These are phyloP conservation scores for Leuciscus waleckii DNA, from an alignment of 2,797 vertebrate species.

Conservation along the genomic window DNA sequence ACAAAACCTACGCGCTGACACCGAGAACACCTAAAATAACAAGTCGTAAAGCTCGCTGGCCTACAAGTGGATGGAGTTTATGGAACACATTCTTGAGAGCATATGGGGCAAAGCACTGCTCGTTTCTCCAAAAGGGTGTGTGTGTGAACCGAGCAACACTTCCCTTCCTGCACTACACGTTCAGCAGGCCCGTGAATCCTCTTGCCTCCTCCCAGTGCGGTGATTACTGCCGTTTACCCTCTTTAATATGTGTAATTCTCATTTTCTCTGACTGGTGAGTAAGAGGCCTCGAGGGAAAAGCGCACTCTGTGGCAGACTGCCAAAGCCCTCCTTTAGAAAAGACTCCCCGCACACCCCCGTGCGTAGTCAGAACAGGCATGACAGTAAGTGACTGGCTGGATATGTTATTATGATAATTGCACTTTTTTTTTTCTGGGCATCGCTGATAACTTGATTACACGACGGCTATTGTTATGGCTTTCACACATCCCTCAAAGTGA, in stretches of 20 bases:
- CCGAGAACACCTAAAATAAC: conserved; percentile 39
- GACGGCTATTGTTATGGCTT: conserved; percentile 66
- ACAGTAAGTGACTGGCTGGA: conserved; percentile 74
- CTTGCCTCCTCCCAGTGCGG: conserved; percentile 75
- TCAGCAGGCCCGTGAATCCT: conserved; percentile 75
- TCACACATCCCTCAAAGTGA: conserved; percentile 58
- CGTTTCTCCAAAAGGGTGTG: conserved; percentile 16
- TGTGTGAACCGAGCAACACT: conserved; percentile 24
- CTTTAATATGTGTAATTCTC: conserved; percentile 87
- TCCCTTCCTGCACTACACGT: conserved; percentile 38
- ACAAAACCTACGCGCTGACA: neutral
- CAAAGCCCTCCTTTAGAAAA: conserved; percentile 76
- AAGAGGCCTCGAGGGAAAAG: conserved; percentile 78
- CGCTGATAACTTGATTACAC: conserved; percentile 71
- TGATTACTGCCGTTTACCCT: conserved; percentile 85
- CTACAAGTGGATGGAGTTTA: conserved; percentile 39
- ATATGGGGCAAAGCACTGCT: conserved; percentile 13
- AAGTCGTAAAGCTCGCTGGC: conserved; percentile 2
- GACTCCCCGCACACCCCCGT: conserved; percentile 62
- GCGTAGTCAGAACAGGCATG: conserved; percentile 67
- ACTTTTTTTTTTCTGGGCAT: conserved; percentile 46
- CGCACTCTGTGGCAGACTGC: conserved; percentile 79
- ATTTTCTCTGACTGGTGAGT: conserved; percentile 83
- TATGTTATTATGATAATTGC: conserved; percentile 75
- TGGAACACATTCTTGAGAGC: conserved; percentile 33